These are phyloP conservation scores for Hypselothyrea guttata DNA, from an alignment of 2,888 invertebrate species.

Conservation along the genomic window DNA sequence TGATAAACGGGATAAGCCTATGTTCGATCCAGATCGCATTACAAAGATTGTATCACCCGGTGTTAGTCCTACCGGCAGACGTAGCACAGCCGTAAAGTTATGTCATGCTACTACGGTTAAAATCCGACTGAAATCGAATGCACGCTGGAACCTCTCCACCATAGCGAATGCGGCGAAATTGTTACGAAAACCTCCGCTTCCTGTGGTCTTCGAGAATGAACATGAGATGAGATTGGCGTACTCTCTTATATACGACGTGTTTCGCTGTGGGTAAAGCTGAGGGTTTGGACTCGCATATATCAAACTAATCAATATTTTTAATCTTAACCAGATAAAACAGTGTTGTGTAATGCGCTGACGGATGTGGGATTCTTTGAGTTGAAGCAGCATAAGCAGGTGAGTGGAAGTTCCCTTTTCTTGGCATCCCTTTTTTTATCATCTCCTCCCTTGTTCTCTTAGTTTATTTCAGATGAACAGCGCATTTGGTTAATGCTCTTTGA, in stretches of 20 bases:
- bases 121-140: conserved; percentile 60
- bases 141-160: conserved; percentile 75
- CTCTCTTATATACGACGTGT: conserved; percentile 84
- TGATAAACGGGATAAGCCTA: conserved; percentile 71
- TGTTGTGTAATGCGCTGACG: conserved; percentile 83
- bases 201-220: conserved; percentile 81
- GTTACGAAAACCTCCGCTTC: conserved; percentile 72
- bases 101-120: conserved; percentile 71
- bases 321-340: conserved; percentile 82
- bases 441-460: conserved; percentile 42
- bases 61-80: conserved; percentile 66
- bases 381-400: conserved; percentile 74
- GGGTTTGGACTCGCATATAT: accelerated
- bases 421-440: too few relatives aligned
- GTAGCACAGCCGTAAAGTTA: conserved; percentile 47
- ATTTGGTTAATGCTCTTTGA: conserved; percentile 85
- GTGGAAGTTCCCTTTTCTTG: conserved; percentile 1
- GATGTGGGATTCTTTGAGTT: conserved; percentile 83
- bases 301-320: conserved; percentile 20
- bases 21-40: conserved; percentile 71
- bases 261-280: conserved; percentile 83
- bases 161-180: conserved; percentile 80
- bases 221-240: conserved; percentile 84
- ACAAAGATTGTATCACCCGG: conserved; percentile 68
- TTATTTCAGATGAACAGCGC: conserved; percentile 79